Conservation (phyloP, 1,140 invertebrate genomes). For the Pseudomyrmex concolor region DNA sequence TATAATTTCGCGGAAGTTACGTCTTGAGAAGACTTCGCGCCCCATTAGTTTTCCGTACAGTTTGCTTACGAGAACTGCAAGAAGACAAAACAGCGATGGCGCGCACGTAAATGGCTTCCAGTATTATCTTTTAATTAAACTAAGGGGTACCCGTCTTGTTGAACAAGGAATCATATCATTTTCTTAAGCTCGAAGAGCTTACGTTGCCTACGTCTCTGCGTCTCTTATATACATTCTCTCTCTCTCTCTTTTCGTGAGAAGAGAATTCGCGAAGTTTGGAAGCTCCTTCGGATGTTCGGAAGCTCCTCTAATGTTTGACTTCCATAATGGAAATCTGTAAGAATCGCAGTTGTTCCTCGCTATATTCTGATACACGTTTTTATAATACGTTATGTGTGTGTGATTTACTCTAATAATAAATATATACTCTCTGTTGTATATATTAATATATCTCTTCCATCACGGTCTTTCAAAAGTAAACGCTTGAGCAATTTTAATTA, state of each 20-base stretch:
- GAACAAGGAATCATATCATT: neutral
- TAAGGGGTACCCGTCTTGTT: neutral
- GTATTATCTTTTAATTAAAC: slow-evolving; percentile 42
- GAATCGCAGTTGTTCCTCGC: neutral
- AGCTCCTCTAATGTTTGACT: neutral
- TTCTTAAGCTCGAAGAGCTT: slow-evolving; percentile 7
- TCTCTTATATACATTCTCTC: neutral
- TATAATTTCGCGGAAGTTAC: neutral
- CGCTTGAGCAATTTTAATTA: neutral
- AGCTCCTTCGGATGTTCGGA: neutral
- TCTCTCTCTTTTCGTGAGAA: neutral
- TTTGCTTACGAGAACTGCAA: neutral
- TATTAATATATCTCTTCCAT: too few species aligned
- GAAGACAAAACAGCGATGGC: neutral
- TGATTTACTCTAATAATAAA: too few species aligned
- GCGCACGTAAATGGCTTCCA: neutral
- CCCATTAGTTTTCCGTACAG: slow-evolving; percentile 3
- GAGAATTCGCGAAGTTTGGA: neutral
- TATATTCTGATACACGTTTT: neutral
- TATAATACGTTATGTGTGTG: neutral
- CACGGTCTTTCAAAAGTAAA: neutral
- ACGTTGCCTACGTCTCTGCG: too few species aligned
- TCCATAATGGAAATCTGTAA: neutral
- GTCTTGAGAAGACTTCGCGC: neutral
- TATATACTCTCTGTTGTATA: too few species aligned